A percentile compares a stretch with the other conserved stretches of the same genome.
Conservation (phyloP, 2,113 vertebrate species). For the Fukomys damarensis region DNA sequence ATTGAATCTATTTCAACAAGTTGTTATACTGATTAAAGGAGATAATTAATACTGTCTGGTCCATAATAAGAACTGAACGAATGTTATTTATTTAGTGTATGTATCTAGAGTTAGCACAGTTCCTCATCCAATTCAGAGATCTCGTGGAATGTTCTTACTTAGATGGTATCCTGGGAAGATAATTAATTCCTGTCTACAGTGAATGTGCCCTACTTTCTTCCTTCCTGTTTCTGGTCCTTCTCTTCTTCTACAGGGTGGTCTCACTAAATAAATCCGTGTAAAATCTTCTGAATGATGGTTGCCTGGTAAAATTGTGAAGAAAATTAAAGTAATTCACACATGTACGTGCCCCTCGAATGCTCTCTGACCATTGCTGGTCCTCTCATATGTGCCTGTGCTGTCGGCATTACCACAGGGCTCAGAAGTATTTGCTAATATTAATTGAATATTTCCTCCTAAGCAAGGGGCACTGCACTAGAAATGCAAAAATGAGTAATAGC, state of each 20-base stretch:
- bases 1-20: not conserved
- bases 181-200: not conserved
- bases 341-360: fast-evolving
- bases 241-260: not conserved
- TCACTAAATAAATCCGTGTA: not conserved
- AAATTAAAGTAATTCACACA: not conserved
- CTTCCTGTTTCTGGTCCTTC: not conserved
- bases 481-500: not conserved
- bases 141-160: not conserved
- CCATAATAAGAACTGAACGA: not conserved
- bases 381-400: not conserved
- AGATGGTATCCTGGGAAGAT: not conserved
- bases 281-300: not conserved
- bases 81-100: not conserved
- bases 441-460: not conserved
- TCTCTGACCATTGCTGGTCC: not conserved
- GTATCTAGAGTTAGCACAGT: not conserved
- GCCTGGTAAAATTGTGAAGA: not conserved
- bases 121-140: not conserved
- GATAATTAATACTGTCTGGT: not conserved
- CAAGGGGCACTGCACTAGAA: not conserved
- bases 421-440: not conserved
- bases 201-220: not conserved
- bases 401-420: not conserved
- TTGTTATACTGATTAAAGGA: not conserved